These are phyloP conservation scores for Amblyraja radiata DNA, from an alignment of 2,797 vertebrate genomes.

Conservation along the genomic window DNA sequence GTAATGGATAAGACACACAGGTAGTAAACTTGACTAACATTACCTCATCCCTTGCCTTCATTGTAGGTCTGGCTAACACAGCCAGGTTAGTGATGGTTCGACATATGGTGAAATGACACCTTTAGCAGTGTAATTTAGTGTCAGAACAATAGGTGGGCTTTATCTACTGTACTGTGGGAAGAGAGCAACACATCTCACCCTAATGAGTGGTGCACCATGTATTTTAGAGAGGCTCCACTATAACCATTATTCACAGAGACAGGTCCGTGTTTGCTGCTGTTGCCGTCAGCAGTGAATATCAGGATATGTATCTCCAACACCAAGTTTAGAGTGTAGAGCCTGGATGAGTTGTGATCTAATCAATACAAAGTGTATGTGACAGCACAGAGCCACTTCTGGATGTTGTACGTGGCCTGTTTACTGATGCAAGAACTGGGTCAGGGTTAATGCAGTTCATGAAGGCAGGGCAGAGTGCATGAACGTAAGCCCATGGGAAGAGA, in stretches of 20 bases:
- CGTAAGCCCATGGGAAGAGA: neutral
- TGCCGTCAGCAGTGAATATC: neutral
- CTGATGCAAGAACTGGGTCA: slow-evolving; percentile 18
- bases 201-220: neutral
- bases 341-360: neutral
- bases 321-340: neutral
- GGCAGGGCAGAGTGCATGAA: neutral
- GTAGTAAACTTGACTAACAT: neutral
- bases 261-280: neutral
- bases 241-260: neutral
- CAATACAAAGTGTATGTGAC: neutral
- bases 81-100: neutral
- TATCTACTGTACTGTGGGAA: neutral
- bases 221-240: neutral
- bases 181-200: neutral
- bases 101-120: too few relatives aligned
- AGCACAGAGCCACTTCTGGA: neutral
- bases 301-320: neutral
- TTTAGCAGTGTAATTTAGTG: neutral
- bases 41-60: too few relatives aligned
- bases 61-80: neutral
- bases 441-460: slow-evolving; percentile 9
- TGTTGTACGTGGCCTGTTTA: neutral
- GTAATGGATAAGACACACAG: neutral
- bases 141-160: neutral